A percentile compares a stretch with the other conserved stretches of the same genome.
Conservation (phyloP, 2,113 vertebrate genomes). For the Plectropomus leopardus region DNA sequence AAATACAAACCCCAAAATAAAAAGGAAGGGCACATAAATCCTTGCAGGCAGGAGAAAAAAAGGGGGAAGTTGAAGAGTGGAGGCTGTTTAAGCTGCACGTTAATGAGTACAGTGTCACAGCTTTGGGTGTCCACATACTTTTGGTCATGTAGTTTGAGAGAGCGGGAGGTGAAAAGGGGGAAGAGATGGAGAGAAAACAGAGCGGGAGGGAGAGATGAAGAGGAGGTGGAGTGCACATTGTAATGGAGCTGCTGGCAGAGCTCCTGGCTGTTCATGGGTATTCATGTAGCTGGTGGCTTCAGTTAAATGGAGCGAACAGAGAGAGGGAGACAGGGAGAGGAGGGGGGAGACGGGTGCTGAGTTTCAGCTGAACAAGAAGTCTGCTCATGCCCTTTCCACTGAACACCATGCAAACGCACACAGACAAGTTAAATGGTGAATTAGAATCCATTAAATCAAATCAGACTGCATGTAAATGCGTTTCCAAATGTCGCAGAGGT, state of each 20-base stretch:
- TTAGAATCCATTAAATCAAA: not conserved
- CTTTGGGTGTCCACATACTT: not conserved
- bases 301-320: slow-evolving; percentile 66
- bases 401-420: slow-evolving; percentile 24
- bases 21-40: no score
- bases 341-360: slow-evolving; percentile 12
- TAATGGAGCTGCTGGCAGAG: slow-evolving; percentile 73
- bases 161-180: not conserved
- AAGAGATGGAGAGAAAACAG: slow-evolving; percentile 16
- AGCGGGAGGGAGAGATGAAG: not conserved
- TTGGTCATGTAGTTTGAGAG: not conserved
- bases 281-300: slow-evolving; percentile 74
- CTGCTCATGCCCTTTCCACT: slow-evolving; percentile 42
- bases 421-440: not conserved
- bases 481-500: no score
- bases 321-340: not conserved
- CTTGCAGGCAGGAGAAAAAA: no score
- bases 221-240: slow-evolving; percentile 48
- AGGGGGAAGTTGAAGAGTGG: not conserved
- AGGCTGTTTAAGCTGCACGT: not conserved
- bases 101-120: not conserved
- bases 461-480: no score
- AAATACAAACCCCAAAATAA: no score
- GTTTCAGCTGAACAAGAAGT: slow-evolving; percentile 66
- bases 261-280: slow-evolving; percentile 67